Conservation (phyloP, 2,888 invertebrate species). For the Acleris emargana region DNA sequence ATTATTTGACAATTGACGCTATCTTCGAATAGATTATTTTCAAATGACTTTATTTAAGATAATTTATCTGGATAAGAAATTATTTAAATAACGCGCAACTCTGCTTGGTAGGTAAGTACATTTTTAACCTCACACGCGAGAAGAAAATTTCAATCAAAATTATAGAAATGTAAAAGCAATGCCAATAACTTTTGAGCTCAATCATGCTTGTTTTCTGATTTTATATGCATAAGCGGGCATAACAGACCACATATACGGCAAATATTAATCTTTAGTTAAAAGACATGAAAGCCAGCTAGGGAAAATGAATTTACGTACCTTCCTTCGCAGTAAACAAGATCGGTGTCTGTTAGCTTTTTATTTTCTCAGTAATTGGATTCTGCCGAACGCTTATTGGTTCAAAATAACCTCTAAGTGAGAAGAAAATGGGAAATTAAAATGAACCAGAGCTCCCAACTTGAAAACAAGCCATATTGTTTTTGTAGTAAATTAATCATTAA, state of each 20-base stretch:
- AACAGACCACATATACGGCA: background rate
- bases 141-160: no score
- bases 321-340: slow-evolving; percentile 56
- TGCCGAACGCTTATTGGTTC: slow-evolving; percentile 44
- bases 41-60: no score
- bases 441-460: background rate
- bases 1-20: no score
- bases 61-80: no score
- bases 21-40: no score
- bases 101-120: no score
- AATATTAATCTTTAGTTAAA: slow-evolving; percentile 17
- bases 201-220: background rate
- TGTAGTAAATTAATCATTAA: no score
- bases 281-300: slow-evolving; percentile 55
- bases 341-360: slow-evolving; percentile 63
- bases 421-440: slow-evolving; percentile 4
- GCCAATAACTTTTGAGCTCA: no score
- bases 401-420: slow-evolving; percentile 13
- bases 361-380: slow-evolving; percentile 66
- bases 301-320: slow-evolving; percentile 58
- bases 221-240: background rate
- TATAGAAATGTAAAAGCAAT: no score
- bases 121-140: no score
- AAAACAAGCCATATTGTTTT: background rate
- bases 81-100: no score